Percentiles rank a stretch among this genome's conserved stretches.
Evolutionary conservation across 2,888 invertebrate genomes (phyloP).

Genomic region (Caenorhabditis japonica): DNA sequence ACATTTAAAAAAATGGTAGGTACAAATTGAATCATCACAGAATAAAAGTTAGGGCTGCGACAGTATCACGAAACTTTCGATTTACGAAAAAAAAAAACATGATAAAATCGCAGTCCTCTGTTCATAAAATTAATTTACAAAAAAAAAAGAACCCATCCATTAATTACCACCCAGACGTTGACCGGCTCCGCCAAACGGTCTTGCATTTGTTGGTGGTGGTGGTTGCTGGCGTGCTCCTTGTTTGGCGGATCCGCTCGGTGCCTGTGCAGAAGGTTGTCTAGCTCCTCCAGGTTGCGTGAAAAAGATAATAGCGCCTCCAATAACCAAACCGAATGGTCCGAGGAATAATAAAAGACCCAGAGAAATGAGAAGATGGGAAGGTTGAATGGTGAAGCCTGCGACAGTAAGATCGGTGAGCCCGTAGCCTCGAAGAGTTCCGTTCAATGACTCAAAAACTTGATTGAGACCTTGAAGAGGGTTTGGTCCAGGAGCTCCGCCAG

Average conservation of each 20-base stretch:
- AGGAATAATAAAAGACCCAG: slow-evolving; percentile 43
- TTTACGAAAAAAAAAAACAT: neutral
- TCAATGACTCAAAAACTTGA: slow-evolving; percentile 22
- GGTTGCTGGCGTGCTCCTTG: slow-evolving; percentile 1
- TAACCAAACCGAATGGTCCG: slow-evolving; percentile 56
- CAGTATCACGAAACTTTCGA: slow-evolving; percentile 5
- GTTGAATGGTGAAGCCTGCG: slow-evolving; percentile 51
- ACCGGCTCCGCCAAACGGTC: slow-evolving; percentile 51
- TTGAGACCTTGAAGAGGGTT: slow-evolving; percentile 19
- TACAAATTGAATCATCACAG: slow-evolving; percentile 25
- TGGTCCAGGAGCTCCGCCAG: slow-evolving; percentile 13
- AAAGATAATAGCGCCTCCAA: slow-evolving; percentile 38
- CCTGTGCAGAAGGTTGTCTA: slow-evolving; percentile 2
- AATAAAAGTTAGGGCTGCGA: slow-evolving; percentile 1
- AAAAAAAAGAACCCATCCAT: neutral
- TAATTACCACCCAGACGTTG: slow-evolving; percentile 52
- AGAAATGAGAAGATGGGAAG: slow-evolving; percentile 46
- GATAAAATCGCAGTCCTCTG: slow-evolving; percentile 17
- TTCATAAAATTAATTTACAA: neutral
- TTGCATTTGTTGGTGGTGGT: slow-evolving; percentile 13
- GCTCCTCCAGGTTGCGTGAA: slow-evolving; percentile 43
- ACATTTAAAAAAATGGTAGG: neutral
- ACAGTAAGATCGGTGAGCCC: slow-evolving; percentile 37
- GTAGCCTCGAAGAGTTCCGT: slow-evolving; percentile 38
- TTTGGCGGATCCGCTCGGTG: slow-evolving; percentile 1